A percentile compares a stretch with the other conserved stretches of the same genome.
Evolutionary conservation across 1,140 invertebrate genomes (phyloP).

Genomic region (Drosophila teissieri): DNA sequence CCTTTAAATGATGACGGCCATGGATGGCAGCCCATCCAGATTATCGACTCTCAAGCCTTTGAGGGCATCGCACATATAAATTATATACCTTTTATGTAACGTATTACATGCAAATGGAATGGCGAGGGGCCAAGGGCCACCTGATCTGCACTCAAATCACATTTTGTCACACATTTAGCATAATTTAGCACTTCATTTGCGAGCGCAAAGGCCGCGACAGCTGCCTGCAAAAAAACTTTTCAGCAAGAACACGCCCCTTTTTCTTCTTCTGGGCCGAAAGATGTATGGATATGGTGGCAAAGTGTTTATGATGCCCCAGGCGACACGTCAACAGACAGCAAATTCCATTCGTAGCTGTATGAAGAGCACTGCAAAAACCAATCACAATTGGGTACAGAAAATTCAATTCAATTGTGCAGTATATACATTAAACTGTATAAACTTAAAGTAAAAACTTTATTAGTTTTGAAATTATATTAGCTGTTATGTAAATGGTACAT

Average conservation of each 20-base stretch:
- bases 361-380: not conserved
- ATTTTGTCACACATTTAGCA: slow-evolving; percentile 75
- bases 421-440: no score
- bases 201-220: slow-evolving; percentile 57
- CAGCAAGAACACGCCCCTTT: slow-evolving; percentile 13
- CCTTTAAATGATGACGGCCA: slow-evolving; percentile 28
- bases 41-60: slow-evolving; percentile 31
- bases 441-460: no score
- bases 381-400: not conserved
- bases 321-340: slow-evolving; percentile 30
- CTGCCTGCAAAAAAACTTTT: slow-evolving; percentile 51
- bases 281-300: slow-evolving; percentile 50
- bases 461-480: no score
- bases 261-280: slow-evolving; percentile 7
- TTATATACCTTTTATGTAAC: not conserved
- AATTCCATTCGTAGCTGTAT: not conserved
- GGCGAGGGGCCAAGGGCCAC: slow-evolving; percentile 21
- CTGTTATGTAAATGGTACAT: no score
- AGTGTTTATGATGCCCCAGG: slow-evolving; percentile 61
- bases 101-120: not conserved
- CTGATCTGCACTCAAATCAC: slow-evolving; percentile 57
- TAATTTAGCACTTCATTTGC: slow-evolving; percentile 79
- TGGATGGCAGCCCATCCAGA: slow-evolving; percentile 30
- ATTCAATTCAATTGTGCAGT: not conserved
- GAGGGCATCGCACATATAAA: not conserved